Conservation (phyloP, 2,797 vertebrate genomes). For the Momotus momota region DNA sequence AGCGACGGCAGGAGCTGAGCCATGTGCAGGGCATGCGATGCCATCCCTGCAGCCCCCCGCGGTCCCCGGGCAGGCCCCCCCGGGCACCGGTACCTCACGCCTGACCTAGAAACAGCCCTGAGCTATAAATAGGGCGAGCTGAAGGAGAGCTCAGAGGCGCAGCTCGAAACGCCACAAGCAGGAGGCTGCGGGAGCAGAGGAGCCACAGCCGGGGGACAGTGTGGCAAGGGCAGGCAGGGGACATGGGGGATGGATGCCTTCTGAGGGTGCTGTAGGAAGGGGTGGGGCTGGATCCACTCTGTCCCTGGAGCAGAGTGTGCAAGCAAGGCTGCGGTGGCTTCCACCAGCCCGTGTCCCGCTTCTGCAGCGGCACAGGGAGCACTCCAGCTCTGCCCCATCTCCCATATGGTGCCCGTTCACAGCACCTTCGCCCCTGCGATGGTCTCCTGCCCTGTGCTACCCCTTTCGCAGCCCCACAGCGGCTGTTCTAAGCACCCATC, state of each 20-base stretch:
- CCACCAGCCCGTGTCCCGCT: background rate
- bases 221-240: background rate
- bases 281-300: fast-evolving
- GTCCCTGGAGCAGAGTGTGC: fast-evolving
- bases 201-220: background rate
- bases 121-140: conserved; percentile 48
- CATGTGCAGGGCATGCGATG: fast-evolving
- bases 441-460: background rate
- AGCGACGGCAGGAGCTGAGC: background rate
- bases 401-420: fast-evolving
- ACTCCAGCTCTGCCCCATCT: background rate
- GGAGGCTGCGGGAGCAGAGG: background rate
- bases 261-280: background rate
- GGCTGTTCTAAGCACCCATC: background rate
- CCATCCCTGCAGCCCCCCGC: fast-evolving
- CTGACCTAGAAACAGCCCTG: conserved; percentile 64
- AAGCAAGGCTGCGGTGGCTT: background rate
- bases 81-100: background rate
- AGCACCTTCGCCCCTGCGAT: fast-evolving
- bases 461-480: background rate
- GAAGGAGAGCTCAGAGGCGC: background rate
- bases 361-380: fast-evolving
- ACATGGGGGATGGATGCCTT: background rate
- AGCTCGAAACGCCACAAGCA: background rate
- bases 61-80: background rate